Evolutionary conservation across 2,888 invertebrate genomes (phyloP).

Genomic region (Corbicula japonica): DNA sequence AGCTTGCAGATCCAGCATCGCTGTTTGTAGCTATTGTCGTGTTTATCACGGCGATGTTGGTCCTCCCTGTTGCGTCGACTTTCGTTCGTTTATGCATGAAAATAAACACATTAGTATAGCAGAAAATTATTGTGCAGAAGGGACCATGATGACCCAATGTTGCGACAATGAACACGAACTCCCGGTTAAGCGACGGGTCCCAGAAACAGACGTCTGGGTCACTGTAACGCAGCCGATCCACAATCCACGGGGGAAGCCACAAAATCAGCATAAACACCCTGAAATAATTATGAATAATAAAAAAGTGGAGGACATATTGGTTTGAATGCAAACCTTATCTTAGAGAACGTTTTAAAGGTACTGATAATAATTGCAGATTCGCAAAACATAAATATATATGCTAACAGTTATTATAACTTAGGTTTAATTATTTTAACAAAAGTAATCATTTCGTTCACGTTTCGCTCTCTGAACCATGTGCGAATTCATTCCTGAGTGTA

Average conservation of each 20-base stretch:
- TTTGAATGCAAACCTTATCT: too few relatives aligned
- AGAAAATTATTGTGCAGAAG: constrained; percentile 76
- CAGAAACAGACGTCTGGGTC: constrained; percentile 77
- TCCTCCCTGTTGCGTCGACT: not conserved
- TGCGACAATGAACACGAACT: constrained; percentile 82
- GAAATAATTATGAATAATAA: too few relatives aligned
- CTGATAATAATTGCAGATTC: too few relatives aligned
- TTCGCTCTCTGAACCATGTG: too few relatives aligned
- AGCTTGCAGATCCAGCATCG: not conserved
- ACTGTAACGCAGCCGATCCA: constrained; percentile 77
- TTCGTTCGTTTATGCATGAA: constrained; percentile 70
- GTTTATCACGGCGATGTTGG: not conserved
- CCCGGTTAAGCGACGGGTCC: constrained; percentile 81
- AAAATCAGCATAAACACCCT: constrained; percentile 80
- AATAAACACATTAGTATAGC: constrained; percentile 77
- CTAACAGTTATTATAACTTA: too few relatives aligned
- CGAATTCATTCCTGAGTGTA: too few relatives aligned
- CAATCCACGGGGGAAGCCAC: constrained; percentile 81
- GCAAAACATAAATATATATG: too few relatives aligned
- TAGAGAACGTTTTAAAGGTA: too few relatives aligned
- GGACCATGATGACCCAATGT: constrained; percentile 82
- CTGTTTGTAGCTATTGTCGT: not conserved
- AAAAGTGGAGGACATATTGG: too few relatives aligned
- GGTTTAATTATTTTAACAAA: too few relatives aligned
- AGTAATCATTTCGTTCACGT: too few relatives aligned